Percentiles rank a stretch among this genome's conserved stretches.
These are phyloP conservation scores for Onthophagus sagittarius DNA, from an alignment of 2,888 invertebrate genomes.

Conservation along the genomic window DNA sequence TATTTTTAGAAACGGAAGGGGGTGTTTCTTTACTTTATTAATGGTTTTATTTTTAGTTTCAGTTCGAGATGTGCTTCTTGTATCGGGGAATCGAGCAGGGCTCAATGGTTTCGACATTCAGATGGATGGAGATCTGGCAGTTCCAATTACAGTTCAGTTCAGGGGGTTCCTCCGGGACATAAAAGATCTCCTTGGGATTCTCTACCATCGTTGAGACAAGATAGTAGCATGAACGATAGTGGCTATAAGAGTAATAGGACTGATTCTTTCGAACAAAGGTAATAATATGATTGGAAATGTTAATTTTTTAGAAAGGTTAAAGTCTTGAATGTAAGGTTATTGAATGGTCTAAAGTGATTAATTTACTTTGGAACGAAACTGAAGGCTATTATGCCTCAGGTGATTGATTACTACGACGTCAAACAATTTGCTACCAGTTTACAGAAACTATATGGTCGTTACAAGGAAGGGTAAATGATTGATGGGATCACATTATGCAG, in stretches of 20 bases:
- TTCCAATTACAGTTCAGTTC: slow-evolving; percentile 63
- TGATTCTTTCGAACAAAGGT: slow-evolving; percentile 86
- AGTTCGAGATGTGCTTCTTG: slow-evolving; percentile 76
- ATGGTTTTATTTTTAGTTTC: slow-evolving; percentile 35
- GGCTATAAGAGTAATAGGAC: slow-evolving; percentile 82
- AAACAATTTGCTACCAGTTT: neutral
- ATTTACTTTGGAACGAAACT: neutral
- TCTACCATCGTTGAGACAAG: slow-evolving; percentile 77
- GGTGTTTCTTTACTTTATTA: neutral
- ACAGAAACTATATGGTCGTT: neutral
- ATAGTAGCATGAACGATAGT: slow-evolving; percentile 81
- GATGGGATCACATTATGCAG: neutral
- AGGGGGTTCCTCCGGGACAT: slow-evolving; percentile 51
- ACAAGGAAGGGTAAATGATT: neutral
- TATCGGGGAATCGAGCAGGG: slow-evolving; percentile 84
- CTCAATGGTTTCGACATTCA: slow-evolving; percentile 87
- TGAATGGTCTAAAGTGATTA: neutral
- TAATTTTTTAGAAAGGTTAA: neutral
- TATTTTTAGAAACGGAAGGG: slow-evolving; percentile 12
- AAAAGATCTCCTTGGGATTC: slow-evolving; percentile 87
- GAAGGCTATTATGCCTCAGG: neutral
- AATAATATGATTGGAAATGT: slow-evolving; percentile 23
- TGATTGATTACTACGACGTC: neutral
- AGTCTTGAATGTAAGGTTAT: neutral
- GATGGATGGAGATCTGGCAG: slow-evolving; percentile 82